Evolutionary conservation across 2,113 vertebrate genomes (phyloP), one percentile per base, ranked within the genome.

Genomic region (Drymodes brunneopygia): DNA sequence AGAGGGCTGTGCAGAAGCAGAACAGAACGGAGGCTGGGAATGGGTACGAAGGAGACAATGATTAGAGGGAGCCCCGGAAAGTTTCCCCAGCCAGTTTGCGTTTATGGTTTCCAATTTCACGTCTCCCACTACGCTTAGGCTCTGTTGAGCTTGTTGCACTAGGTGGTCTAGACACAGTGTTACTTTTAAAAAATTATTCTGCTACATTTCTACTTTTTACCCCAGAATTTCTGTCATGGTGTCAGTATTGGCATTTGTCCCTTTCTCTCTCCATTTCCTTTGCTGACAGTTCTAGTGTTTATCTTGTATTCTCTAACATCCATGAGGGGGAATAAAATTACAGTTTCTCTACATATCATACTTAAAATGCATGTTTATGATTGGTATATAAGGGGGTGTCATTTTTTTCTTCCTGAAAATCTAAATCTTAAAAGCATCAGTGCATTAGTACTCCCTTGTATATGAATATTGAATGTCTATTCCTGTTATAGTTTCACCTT

Each of bases 1-100:
- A 65, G 44, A 35, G 57, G 60, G 70, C 74, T 38, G 2, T 31
- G 62, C 44, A 9, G 67, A 3, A 69, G 71, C 67, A 38, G 57
- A 7, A 51, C 3, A 20, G 23, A 0, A 0, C 3, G 5, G 40
- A 56, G 58, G 25, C 7, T 19, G 57, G 8, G 45, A 8, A 29
- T 18, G 51, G 23, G 7, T 45, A 4, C 4, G 6, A 31, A 22
- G 54, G 45, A 53, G 25, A 27, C 45, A 44, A 0, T 8, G 22
- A 31, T 36, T 58, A 21, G 9, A 47, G 36, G 17, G 8, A 78
- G 58, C 54, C 19, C 25, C 29, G 64, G 11, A 5, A 38, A 33
- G n/a, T n/a, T 29, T 57, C 24, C 27, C 45, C 61, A 21, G 0
- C 4, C 27, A 29, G 11, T 58, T 44, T 61, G 6, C 1, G 0